Evolutionary conservation across 2,888 invertebrate genomes (phyloP).

Genomic region (Desoria tigrina): DNA sequence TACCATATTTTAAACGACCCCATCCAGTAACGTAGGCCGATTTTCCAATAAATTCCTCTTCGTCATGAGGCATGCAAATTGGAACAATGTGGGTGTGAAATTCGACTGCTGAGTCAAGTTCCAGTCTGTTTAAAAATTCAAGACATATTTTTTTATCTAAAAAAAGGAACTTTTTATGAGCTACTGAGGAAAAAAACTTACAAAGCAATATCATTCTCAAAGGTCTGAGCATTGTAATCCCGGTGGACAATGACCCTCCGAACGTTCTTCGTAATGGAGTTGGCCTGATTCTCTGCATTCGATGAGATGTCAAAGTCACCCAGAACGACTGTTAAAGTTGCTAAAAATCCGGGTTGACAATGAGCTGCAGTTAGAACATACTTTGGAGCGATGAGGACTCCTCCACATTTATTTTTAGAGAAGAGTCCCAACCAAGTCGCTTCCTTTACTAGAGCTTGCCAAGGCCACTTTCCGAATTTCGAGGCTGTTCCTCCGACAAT

Average conservation of each 20-base stretch:
- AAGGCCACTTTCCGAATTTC: conserved; percentile 82
- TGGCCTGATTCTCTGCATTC: conserved; percentile 66
- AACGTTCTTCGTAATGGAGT: conserved; percentile 79
- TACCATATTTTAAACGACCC: conserved; percentile 85
- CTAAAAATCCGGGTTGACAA: conserved; percentile 90
- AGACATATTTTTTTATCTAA: neutral
- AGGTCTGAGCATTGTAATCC: conserved; percentile 84
- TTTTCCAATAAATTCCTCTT: conserved; percentile 77
- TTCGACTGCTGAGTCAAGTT: conserved; percentile 77
- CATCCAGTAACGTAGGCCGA: conserved; percentile 84
- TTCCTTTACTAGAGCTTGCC: conserved; percentile 89
- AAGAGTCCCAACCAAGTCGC: conserved; percentile 91
- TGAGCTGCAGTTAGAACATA: conserved; percentile 78
- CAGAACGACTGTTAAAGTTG: conserved; percentile 84
- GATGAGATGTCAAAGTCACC: conserved; percentile 89
- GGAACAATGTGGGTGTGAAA: conserved; percentile 88
- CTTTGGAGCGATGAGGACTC: conserved; percentile 82
- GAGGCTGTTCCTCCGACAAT: conserved; percentile 87
- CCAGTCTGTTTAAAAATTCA: conserved; percentile 58
- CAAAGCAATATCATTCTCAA: conserved; percentile 87
- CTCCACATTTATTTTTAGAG: conserved; percentile 93
- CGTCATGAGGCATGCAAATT: conserved; percentile 81
- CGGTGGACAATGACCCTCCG: conserved; percentile 83
- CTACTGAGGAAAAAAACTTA: conserved; percentile 9
- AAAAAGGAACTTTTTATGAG: neutral